Base-by-base conservation (phyloP, 2,113 vertebrate genomes). In the Paraplagusia blochii region DNA sequence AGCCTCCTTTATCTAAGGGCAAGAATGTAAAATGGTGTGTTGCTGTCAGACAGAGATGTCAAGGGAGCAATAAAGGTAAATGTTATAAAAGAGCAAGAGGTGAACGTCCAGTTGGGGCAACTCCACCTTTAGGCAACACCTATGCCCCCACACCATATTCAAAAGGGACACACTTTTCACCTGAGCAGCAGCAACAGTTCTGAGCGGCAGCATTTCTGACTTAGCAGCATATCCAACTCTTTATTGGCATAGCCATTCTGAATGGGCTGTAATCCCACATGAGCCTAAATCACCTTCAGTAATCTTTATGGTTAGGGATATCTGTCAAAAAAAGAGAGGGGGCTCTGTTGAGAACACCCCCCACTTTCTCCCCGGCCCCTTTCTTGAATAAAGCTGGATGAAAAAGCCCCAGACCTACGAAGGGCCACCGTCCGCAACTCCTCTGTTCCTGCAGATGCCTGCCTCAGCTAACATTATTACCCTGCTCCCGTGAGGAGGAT, bases 1-100 rank as follows among this genome's bases (percentile, higher is more conserved):
- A 80, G 97, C 96, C 69, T 99, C 97, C 86, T 99, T 96, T 92
- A 99, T 99, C 97, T 99, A 87, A 66, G 49, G 58, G 69, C 19
- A 47, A 63, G 38, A 48, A 53, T 49, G 47, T 50, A 5, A 50
- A 15, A 14, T 42, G n/a, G 40, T 13, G 17, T 44, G 49, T 40
- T 22, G 69, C n/a, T 69, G 54, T 63, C 72, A 29, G 73, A 22
- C 51, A 54, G 13, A 68, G 16, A 44, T 52, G 58, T 43, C 48
- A 82, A 78, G 63, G 69, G 81, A 58, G 75, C 43, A 52, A 61
- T 53, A 57, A 50, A 54, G 50, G 51, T 34, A 48, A 68, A 66
- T 44, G 67, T 69, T 50, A 57, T n/a, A 8, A 58, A 57, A 51
- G 58, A 78, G 69, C 29, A 53, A 82, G 67, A 80, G 53, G 69